Conservation (phyloP, 2,113 vertebrate genomes). For the Dolichotis patagonum region DNA sequence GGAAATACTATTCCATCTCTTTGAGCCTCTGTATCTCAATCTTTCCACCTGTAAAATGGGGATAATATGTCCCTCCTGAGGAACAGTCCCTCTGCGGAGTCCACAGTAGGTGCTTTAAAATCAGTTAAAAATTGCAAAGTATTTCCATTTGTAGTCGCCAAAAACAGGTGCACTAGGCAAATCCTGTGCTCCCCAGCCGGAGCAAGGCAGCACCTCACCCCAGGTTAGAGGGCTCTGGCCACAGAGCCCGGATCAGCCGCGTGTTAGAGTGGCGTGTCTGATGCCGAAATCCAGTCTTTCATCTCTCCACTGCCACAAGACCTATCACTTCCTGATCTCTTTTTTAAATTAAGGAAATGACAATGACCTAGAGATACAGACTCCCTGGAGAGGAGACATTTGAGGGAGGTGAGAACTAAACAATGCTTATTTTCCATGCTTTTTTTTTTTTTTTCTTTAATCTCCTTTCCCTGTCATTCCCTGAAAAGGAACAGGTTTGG, state of each 20-base stretch:
- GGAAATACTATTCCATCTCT: not conserved
- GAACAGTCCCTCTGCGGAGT: not conserved
- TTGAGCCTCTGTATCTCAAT: not conserved
- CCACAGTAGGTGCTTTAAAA: not conserved
- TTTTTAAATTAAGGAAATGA: not conserved
- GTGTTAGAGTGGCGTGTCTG: not conserved
- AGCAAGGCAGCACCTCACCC: not conserved
- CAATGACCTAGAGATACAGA: not conserved
- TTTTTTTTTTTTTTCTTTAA: not conserved
- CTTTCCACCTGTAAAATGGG: not conserved
- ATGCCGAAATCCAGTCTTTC: not conserved
- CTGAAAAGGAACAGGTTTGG: not conserved
- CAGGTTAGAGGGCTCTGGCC: not conserved
- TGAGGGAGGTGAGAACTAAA: not conserved
- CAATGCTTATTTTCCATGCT: not conserved
- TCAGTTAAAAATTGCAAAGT: not conserved
- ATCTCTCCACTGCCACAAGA: not conserved
- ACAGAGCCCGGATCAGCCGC: not conserved
- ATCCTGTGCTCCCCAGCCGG: not conserved
- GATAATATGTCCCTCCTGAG: not conserved
- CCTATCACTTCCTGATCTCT: not conserved
- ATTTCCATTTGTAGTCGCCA: not conserved
- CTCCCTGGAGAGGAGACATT: not conserved
- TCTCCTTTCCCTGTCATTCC: not conserved
- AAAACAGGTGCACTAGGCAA: not conserved